Conservation (phyloP, 1,140 invertebrate species). For the Drosophila carrolli region DNA sequence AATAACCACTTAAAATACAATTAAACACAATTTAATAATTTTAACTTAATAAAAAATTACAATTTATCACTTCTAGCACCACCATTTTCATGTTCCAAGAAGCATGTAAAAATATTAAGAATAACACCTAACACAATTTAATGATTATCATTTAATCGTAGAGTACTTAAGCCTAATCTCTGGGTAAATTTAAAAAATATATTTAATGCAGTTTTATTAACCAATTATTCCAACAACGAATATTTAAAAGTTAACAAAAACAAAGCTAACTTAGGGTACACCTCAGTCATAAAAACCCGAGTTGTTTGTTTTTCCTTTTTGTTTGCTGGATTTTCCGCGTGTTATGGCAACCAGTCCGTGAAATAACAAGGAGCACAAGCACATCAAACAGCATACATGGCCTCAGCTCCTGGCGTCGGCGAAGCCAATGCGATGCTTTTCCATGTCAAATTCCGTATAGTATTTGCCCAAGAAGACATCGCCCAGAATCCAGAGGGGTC, state of each 20-base stretch:
- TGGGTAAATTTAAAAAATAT: not conserved
- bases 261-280: not conserved
- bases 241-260: not conserved
- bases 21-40: too few species aligned
- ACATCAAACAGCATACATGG: slow-evolving; percentile 10
- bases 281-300: not conserved
- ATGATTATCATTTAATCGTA: too few species aligned
- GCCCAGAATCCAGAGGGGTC: slow-evolving; percentile 78
- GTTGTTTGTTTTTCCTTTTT: not conserved
- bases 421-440: slow-evolving; percentile 89
- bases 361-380: slow-evolving; percentile 25
- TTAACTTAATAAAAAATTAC: too few species aligned
- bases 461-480: slow-evolving; percentile 90
- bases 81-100: too few species aligned
- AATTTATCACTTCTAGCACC: too few species aligned
- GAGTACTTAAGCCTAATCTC: too few species aligned
- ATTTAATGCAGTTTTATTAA: not conserved
- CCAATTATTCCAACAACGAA: not conserved
- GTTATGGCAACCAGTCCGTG: slow-evolving; percentile 54
- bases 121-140: too few species aligned
- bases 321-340: slow-evolving; percentile 20
- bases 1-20: too few species aligned
- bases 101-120: too few species aligned
- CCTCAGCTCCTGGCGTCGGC: slow-evolving; percentile 59
- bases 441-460: slow-evolving; percentile 90